phyloP scores from a whole-genome alignment of 1,140 invertebrate genomes.

The Rhopalosiphum maidis region DNA sequence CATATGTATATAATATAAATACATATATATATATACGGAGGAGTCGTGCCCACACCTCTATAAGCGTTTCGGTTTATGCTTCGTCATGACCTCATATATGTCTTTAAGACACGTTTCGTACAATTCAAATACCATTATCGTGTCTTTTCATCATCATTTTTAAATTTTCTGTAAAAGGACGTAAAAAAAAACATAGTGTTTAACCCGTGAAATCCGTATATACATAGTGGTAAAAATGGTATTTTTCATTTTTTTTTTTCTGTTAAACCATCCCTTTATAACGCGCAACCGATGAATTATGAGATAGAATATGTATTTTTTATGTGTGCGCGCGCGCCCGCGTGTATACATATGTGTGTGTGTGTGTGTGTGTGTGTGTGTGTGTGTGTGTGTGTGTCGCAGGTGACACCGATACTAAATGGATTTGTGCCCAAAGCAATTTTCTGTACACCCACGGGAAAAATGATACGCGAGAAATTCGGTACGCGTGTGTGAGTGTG shows the following conservation, averaged over 20 bases:
- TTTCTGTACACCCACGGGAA: slow-evolving; percentile 52
- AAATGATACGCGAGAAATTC: slow-evolving; percentile 53
- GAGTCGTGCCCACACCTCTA: slow-evolving; percentile 56
- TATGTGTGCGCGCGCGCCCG: background rate
- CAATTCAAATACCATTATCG: slow-evolving; percentile 57
- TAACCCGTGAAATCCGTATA: slow-evolving; percentile 44
- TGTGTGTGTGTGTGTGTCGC: background rate
- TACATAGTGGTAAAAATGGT: slow-evolving; percentile 19
- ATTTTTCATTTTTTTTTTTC: slow-evolving; percentile 35
- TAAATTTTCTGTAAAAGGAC: slow-evolving; percentile 52
- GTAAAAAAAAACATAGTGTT: slow-evolving; percentile 41
- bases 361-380: background rate
- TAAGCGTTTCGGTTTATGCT: slow-evolving; percentile 57
- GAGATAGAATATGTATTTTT: slow-evolving; percentile 39
- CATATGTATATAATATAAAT: slow-evolving; percentile 1
- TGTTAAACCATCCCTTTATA: slow-evolving; percentile 51
- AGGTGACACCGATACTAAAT: slow-evolving; percentile 57
- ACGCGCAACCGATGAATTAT: slow-evolving; percentile 56
- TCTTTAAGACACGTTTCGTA: slow-evolving; percentile 54
- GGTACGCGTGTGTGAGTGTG: background rate
- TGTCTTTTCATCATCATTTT: slow-evolving; percentile 57
- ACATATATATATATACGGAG: background rate
- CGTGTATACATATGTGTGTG: background rate
- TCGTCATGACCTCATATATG: slow-evolving; percentile 56
- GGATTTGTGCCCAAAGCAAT: slow-evolving; percentile 50